Evolutionary conservation across 1,140 invertebrate genomes (phyloP).

Genomic region (Pseudomyrmex dendroicus): DNA sequence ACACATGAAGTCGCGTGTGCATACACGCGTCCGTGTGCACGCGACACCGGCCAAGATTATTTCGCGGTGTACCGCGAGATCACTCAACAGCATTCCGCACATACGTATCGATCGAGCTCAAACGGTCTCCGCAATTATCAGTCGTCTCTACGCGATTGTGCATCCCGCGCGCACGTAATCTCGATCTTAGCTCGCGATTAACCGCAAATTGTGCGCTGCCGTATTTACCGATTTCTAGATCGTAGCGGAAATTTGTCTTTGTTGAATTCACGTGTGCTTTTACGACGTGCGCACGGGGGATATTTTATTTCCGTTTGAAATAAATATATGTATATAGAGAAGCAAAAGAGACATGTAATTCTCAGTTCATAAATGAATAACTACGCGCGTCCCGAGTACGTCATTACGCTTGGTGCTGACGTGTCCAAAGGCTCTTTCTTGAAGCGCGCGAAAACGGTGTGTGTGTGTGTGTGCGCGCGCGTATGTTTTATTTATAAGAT

Average conservation of each 20-base stretch:
- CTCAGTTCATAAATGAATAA: background rate
- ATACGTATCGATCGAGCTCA: conserved; percentile 43
- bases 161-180: conserved; percentile 14
- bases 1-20: conserved; percentile 15
- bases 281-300: too few species aligned
- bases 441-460: background rate
- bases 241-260: background rate
- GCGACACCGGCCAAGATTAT: conserved; percentile 55
- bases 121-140: conserved; percentile 46
- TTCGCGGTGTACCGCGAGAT: conserved; percentile 51
- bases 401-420: background rate
- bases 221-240: conserved; percentile 24
- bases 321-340: too few species aligned
- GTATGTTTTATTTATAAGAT: conserved; percentile 69
- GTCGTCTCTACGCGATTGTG: conserved; percentile 13
- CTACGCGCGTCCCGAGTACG: background rate
- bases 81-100: conserved; percentile 53
- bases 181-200: conserved; percentile 5
- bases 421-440: background rate
- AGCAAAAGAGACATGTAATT: background rate
- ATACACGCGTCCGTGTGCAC: conserved; percentile 43
- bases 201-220: background rate
- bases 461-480: too few species aligned
- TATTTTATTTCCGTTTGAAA: background rate
- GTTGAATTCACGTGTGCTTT: background rate